A percentile compares a stretch with the other conserved stretches of the same genome.
These are phyloP conservation scores for Perca flavescens DNA, from an alignment of 2,113 vertebrate genomes.

Conservation along the genomic window DNA sequence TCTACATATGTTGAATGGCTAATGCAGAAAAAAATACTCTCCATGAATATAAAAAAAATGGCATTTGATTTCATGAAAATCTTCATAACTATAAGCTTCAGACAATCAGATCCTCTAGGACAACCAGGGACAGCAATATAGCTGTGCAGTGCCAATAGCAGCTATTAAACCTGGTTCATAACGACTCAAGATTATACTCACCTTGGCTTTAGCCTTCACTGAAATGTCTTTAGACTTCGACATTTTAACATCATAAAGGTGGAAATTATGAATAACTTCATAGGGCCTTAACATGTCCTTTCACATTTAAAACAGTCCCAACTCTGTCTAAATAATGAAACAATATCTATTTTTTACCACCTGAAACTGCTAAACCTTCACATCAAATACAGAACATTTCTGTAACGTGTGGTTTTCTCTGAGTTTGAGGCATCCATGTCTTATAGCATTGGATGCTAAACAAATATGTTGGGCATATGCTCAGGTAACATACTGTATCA, in stretches of 20 bases:
- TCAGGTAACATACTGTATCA: background rate
- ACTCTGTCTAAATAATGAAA: background rate
- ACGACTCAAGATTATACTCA: slow-evolving; percentile 20
- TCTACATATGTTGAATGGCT: background rate
- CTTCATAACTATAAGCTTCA: background rate
- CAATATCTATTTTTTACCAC: background rate
- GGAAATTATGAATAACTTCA: slow-evolving; percentile 11
- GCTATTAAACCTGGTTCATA: slow-evolving; percentile 24
- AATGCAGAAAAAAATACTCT: background rate
- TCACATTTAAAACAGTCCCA: background rate
- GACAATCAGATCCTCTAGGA: background rate
- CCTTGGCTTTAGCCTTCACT: slow-evolving; percentile 32
- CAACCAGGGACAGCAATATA: background rate
- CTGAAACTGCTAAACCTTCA: background rate
- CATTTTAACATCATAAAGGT: slow-evolving; percentile 29
- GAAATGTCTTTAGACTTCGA: slow-evolving; percentile 8
- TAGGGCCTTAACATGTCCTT: background rate
- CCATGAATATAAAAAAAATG: background rate
- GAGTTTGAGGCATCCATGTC: background rate
- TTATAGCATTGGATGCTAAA: background rate
- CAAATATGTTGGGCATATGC: background rate
- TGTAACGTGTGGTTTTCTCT: background rate
- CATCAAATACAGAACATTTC: background rate
- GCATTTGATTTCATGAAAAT: background rate
- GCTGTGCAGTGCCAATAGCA: background rate